A percentile compares a stretch with the other conserved stretches of the same genome.
Evolutionary conservation across 1,140 invertebrate genomes (phyloP).

Genomic region (Oreohelix idahoensis): DNA sequence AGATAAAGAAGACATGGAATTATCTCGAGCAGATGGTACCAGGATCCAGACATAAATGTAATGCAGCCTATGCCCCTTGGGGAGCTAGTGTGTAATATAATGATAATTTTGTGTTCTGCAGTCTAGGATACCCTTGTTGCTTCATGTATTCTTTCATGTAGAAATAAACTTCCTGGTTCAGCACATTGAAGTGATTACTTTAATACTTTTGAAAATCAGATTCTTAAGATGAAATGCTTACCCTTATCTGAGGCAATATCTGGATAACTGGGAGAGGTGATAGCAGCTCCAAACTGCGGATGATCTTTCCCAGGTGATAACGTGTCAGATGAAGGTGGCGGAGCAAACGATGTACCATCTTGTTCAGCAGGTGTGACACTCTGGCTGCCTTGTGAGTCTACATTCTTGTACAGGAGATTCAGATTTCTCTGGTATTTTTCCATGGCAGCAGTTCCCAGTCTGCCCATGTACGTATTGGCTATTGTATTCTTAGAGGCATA

Average conservation of each 20-base stretch:
- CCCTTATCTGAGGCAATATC: slow-evolving; percentile 69
- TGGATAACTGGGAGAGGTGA: slow-evolving; percentile 57
- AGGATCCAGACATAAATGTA: too few species aligned
- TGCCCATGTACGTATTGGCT: slow-evolving; percentile 71
- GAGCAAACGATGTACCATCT: slow-evolving; percentile 42
- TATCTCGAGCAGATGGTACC: too few species aligned
- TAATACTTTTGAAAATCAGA: too few species aligned
- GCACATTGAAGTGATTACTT: too few species aligned
- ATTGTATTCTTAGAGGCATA: slow-evolving; percentile 73
- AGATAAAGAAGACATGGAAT: too few species aligned
- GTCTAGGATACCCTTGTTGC: too few species aligned
- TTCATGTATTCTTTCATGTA: too few species aligned
- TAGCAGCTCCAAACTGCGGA: slow-evolving; percentile 51
- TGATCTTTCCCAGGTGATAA: slow-evolving; percentile 10
- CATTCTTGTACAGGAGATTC: slow-evolving; percentile 50
- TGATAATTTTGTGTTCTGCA: too few species aligned
- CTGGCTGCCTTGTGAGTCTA: slow-evolving; percentile 34
- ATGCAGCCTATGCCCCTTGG: too few species aligned
- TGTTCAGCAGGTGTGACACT: slow-evolving; percentile 9
- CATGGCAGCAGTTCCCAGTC: slow-evolving; percentile 59
- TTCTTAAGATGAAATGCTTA: too few species aligned
- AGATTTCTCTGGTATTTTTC: slow-evolving; percentile 64
- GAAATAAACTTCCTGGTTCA: too few species aligned
- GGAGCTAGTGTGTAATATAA: too few species aligned
- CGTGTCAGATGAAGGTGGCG: slow-evolving; percentile 28